Evolutionary conservation across 2,113 vertebrate genomes (phyloP).

Genomic region (Columba janthina): DNA sequence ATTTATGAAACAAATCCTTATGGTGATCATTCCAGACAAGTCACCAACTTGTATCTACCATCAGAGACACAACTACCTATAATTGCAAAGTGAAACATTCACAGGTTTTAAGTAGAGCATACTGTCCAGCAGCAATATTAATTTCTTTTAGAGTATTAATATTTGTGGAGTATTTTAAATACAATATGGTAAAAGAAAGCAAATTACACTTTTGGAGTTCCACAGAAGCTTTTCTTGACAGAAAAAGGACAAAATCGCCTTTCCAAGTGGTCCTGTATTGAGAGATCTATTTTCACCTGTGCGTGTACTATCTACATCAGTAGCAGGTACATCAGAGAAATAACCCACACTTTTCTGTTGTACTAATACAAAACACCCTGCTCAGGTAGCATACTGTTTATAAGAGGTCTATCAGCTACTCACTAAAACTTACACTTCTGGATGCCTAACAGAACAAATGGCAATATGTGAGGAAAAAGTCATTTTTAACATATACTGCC

Average conservation of each 20-base stretch:
- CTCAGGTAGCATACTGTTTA: neutral
- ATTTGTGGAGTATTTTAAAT: conserved; percentile 28
- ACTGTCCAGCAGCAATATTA: conserved; percentile 62
- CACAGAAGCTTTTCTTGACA: conserved; percentile 28
- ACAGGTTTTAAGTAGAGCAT: conserved; percentile 25
- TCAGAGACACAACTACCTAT: neutral
- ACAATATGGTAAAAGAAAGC: conserved; percentile 21
- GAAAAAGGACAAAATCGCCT: neutral
- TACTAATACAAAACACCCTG: neutral
- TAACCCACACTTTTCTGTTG: neutral
- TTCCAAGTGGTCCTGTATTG: conserved; percentile 2
- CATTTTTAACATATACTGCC: neutral
- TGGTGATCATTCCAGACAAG: conserved; percentile 29
- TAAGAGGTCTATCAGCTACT: neutral
- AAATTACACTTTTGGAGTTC: conserved; percentile 11
- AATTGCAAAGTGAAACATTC: conserved; percentile 27
- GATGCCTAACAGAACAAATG: neutral
- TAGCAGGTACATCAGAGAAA: neutral
- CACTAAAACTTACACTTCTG: neutral
- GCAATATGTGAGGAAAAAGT: neutral
- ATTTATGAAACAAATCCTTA: conserved; percentile 45
- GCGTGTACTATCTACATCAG: neutral
- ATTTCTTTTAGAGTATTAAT: neutral
- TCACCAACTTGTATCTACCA: neutral
- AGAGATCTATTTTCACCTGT: neutral